Percentiles rank a stretch among this genome's conserved stretches.
These are phyloP conservation scores for Drosophila differens DNA, from an alignment of 2,888 invertebrate species.

Conservation along the genomic window DNA sequence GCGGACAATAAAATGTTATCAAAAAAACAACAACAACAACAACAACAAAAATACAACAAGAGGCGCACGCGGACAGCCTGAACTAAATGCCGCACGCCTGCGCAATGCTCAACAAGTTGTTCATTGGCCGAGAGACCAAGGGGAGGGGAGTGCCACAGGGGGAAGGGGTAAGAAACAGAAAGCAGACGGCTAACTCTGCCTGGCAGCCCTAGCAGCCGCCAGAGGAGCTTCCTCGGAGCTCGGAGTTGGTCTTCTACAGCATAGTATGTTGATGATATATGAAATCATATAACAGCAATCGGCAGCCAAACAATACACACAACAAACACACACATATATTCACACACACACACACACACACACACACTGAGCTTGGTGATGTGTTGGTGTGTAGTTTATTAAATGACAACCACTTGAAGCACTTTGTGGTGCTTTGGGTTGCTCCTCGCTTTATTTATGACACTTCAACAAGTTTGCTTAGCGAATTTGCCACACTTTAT, in stretches of 20 bases:
- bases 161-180: neutral
- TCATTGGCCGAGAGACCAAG: neutral
- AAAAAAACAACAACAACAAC: conserved; percentile 46
- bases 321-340: conserved; percentile 40
- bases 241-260: conserved; percentile 32
- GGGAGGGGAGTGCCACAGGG: neutral
- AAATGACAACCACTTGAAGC: conserved; percentile 73
- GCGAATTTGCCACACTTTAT: conserved; percentile 79
- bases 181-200: neutral
- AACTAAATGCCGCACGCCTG: conserved; percentile 82
- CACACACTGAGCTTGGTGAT: neutral
- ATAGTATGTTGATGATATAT: conserved; percentile 74
- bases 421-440: conserved; percentile 21
- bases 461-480: conserved; percentile 76
- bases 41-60: conserved; percentile 37
- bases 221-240: conserved; percentile 17
- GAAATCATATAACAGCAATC: conserved; percentile 81
- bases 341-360: conserved; percentile 34
- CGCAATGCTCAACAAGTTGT: conserved; percentile 73
- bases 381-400: conserved; percentile 75
- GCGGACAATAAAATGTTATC: conserved; percentile 82
- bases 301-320: conserved; percentile 53
- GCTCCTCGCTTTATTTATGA: conserved; percentile 70
- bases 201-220: conserved; percentile 8
- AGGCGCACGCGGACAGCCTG: conserved; percentile 73